A percentile compares a stretch with the other conserved stretches of the same genome.
These are phyloP conservation scores for Synanceia verrucosa DNA, from an alignment of 2,797 vertebrate genomes.

Conservation along the genomic window DNA sequence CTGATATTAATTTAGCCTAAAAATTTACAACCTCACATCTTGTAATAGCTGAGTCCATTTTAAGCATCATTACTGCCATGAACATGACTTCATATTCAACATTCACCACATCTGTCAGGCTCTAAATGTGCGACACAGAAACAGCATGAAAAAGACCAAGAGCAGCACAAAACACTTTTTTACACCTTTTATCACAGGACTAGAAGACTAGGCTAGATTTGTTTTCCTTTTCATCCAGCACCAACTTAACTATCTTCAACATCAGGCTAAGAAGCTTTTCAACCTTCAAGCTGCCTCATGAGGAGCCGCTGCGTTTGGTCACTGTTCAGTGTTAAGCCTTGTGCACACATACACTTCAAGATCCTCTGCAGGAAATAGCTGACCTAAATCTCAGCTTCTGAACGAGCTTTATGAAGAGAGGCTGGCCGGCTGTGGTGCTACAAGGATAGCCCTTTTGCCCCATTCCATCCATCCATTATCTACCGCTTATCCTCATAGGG, in stretches of 20 bases:
- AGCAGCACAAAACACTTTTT: neutral
- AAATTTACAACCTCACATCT: neutral
- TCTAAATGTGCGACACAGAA: neutral
- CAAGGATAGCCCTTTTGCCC: constrained; percentile 13
- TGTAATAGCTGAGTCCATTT: neutral
- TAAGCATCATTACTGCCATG: neutral
- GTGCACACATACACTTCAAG: constrained; percentile 45
- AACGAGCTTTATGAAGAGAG: constrained; percentile 61
- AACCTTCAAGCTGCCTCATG: constrained; percentile 56
- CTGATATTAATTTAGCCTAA: neutral
- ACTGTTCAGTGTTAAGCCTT: constrained; percentile 50
- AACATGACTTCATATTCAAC: neutral
- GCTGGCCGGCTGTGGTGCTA: constrained; percentile 8
- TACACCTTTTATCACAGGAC: neutral
- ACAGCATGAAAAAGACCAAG: neutral
- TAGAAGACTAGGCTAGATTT: neutral
- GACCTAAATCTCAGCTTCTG: constrained; percentile 79
- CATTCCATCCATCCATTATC: too few species aligned
- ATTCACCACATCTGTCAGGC: neutral
- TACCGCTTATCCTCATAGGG: too few species aligned
- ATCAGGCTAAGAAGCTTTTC: constrained; percentile 59
- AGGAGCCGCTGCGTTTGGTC: constrained; percentile 57
- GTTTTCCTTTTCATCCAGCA: neutral
- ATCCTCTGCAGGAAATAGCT: constrained; percentile 79
- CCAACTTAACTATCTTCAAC: constrained; percentile 33